These are phyloP conservation scores for Caiman crocodilus DNA, from an alignment of 2,797 vertebrate genomes.

Conservation along the genomic window DNA sequence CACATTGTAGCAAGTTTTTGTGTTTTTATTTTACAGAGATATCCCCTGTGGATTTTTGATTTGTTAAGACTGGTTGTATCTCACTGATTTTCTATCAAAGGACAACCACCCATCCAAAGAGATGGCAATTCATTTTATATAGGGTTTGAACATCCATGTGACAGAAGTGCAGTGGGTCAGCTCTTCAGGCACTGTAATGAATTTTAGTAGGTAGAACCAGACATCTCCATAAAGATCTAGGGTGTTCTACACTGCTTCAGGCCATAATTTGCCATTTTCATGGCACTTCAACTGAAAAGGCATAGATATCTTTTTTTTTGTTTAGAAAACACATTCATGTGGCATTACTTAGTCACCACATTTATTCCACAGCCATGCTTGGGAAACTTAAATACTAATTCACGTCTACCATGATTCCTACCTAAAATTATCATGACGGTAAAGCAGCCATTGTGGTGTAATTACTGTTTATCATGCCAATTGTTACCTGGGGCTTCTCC, in stretches of 20 bases:
- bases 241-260: not conserved
- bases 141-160: not conserved
- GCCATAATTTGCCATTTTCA: not conserved
- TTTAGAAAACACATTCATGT: not conserved
- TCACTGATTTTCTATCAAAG: slow-evolving; percentile 46
- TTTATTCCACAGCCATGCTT: not conserved
- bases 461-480: not conserved
- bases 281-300: too few species aligned
- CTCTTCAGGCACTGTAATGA: not conserved
- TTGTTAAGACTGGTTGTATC: slow-evolving; percentile 62
- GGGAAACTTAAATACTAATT: not conserved
- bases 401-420: not conserved
- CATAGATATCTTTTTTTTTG: not conserved
- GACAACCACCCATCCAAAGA: not conserved
- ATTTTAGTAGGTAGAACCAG: not conserved
- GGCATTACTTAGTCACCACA: rapidly evolving
- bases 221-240: not conserved
- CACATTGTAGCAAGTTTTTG: slow-evolving; percentile 53
- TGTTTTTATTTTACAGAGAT: slow-evolving; percentile 57
- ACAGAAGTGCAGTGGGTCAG: not conserved
- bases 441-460: not conserved
- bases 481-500: not conserved
- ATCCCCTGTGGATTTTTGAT: slow-evolving; percentile 64
- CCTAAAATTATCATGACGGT: not conserved
- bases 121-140: slow-evolving; percentile 18